Base-by-base conservation (phyloP, 2,797 vertebrate genomes). In the Eptatretus atami region DNA sequence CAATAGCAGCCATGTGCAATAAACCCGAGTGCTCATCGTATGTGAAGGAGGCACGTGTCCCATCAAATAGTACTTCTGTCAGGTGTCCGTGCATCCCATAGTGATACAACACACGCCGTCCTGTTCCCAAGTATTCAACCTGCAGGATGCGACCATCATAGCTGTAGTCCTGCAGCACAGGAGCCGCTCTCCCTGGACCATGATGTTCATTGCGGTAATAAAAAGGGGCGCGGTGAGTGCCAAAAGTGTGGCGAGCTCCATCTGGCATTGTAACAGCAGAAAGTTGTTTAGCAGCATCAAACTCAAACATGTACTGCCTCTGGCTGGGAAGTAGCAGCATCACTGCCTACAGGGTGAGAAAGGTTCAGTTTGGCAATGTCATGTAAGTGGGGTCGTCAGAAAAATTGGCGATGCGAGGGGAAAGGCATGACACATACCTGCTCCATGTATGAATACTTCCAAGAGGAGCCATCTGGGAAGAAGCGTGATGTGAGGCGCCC, bases 11-110 rank as follows among this genome's bases (percentile, higher is more conserved):
- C 0, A 88, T 95, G 75, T 99, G 96, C 57, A 99, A 77, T 66
- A 99, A 84, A 2, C 92, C 86, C 0, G 86, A 84, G 9, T 78
- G 86, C 74, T 99, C 92, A 15, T 99, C 92, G 0, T 94, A 93
- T 68, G 88, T 96, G 77, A 99, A 94, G 73, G 83, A 94, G 71
- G 95, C 88, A 63, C 90, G 78, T 0, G 90, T 95, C 73, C 84
- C 88, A 70, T 99, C 92, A 3, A 93, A 99, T 65, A 98, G 72
- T 65, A 98, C 81, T 74, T 99, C 92, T 0, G 90, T 82, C 64
- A 99, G 78, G 69, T 92, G 84, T 55, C 84, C 92, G 74, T 90
- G 82, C 70, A 88, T 76, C 12, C 85, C 78, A 66, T 99, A 98
- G 67, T 84, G 79, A 77, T 93, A 98, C 52, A 96, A 70, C 15